Evolutionary conservation across 2,888 invertebrate genomes (phyloP).

Genomic region (Stratiomys singularior): DNA sequence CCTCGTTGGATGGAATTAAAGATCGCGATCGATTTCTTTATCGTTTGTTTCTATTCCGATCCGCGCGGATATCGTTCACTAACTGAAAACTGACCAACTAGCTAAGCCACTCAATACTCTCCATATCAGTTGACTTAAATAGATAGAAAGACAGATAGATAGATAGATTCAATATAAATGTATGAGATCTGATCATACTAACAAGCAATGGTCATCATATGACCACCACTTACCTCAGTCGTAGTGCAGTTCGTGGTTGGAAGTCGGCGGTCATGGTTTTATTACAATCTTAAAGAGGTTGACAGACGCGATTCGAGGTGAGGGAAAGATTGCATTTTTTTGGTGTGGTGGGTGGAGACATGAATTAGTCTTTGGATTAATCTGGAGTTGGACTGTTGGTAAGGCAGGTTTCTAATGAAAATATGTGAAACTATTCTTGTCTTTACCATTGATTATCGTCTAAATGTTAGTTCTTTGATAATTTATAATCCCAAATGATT

Average conservation of each 20-base stretch:
- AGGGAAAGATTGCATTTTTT: no score
- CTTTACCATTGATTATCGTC: no score
- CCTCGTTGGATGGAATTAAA: not conserved
- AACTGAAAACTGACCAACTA: conserved; percentile 34
- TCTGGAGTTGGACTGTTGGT: no score
- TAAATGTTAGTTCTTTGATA: no score
- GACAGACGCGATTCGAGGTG: not conserved
- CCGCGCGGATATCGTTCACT: conserved; percentile 48
- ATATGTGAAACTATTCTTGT: no score
- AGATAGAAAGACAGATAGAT: conserved; percentile 1
- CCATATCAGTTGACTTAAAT: conserved; percentile 24
- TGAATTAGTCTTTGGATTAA: no score
- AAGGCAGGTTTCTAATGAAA: no score
- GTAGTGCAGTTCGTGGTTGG: not conserved
- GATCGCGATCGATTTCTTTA: not conserved
- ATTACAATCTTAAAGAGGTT: not conserved
- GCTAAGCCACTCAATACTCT: conserved; percentile 31
- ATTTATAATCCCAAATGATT: no score
- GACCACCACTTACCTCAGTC: conserved; percentile 40
- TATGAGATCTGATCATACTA: conserved; percentile 7
- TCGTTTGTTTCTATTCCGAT: conserved; percentile 38
- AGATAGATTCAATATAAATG: conserved; percentile 9
- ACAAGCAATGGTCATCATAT: conserved; percentile 48
- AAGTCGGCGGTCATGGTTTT: not conserved
- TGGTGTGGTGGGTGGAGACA: no score